Percentiles rank a stretch among this genome's conserved stretches.
Conservation (phyloP, 2,888 invertebrate species). For the Drosophila yooni region DNA sequence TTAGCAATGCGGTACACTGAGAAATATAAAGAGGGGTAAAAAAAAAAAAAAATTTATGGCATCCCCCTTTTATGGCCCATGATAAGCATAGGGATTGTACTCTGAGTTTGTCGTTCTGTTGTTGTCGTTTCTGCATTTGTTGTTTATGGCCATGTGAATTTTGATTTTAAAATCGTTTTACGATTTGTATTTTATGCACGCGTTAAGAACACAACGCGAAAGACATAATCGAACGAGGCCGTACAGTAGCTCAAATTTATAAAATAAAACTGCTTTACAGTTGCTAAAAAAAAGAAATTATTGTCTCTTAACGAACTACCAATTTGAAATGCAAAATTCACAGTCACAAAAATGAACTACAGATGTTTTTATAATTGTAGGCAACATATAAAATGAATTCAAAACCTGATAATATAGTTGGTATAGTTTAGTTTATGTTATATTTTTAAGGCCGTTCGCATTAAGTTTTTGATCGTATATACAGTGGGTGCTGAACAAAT, state of each 20-base stretch:
- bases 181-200: slow-evolving; percentile 59
- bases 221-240: background rate
- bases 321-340: background rate
- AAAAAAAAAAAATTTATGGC: slow-evolving; percentile 16
- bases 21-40: slow-evolving; percentile 14
- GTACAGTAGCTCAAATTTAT: slow-evolving; percentile 34
- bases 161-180: slow-evolving; percentile 63
- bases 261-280: background rate
- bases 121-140: slow-evolving; percentile 6
- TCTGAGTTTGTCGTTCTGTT: slow-evolving; percentile 6
- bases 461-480: background rate
- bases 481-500: background rate
- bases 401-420: background rate
- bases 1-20: slow-evolving; percentile 13
- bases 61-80: slow-evolving; percentile 50
- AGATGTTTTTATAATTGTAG: background rate
- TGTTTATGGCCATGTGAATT: slow-evolving; percentile 55
- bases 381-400: background rate
- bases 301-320: background rate
- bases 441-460: background rate
- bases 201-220: slow-evolving; percentile 48
- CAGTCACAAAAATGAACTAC: background rate
- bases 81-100: slow-evolving; percentile 56
- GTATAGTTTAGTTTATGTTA: background rate
- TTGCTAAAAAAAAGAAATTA: background rate